A percentile compares a stretch with the other conserved stretches of the same genome.
Conservation (phyloP, 2,888 invertebrate species). For the Gerosis bhagava region DNA sequence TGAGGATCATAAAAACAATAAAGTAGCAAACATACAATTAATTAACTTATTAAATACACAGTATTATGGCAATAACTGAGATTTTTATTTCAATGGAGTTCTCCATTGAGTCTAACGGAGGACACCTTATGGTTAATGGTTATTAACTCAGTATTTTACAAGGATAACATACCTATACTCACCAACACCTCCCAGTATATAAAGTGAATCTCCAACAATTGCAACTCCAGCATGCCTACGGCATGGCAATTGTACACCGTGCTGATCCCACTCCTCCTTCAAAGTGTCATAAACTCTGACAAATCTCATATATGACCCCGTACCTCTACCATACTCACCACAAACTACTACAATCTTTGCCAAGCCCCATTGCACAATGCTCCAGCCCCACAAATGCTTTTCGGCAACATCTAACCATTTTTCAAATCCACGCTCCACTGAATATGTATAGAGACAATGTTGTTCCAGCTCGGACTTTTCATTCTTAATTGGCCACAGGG, state of each 20-base stretch:
- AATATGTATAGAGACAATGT: conserved; percentile 48
- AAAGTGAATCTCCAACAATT: conserved; percentile 54
- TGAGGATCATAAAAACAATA: too few species aligned
- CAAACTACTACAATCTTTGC: conserved; percentile 60
- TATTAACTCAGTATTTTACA: too few species aligned
- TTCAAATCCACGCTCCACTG: conserved; percentile 47
- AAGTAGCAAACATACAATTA: too few species aligned
- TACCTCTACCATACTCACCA: conserved; percentile 65
- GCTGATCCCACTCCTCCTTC: conserved; percentile 56
- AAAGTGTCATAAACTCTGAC: conserved; percentile 63
- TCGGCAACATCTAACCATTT: conserved; percentile 62
- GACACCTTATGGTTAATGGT: too few species aligned
- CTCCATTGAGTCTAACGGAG: too few species aligned
- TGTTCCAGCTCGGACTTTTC: too few species aligned
- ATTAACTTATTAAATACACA: too few species aligned
- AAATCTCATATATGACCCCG: conserved; percentile 58
- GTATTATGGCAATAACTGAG: too few species aligned
- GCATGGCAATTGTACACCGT: conserved; percentile 57
- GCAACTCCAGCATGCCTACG: conserved; percentile 61
- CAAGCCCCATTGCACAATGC: conserved; percentile 56
- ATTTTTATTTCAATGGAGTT: too few species aligned
- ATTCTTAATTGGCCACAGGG: conserved; percentile 43
- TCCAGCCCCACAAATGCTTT: conserved; percentile 71
- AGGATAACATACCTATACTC: conserved; percentile 70
- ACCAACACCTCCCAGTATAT: conserved; percentile 67